These are phyloP conservation scores for Pelodiscus sinensis DNA, from an alignment of 2,113 vertebrate species.

Conservation along the genomic window DNA sequence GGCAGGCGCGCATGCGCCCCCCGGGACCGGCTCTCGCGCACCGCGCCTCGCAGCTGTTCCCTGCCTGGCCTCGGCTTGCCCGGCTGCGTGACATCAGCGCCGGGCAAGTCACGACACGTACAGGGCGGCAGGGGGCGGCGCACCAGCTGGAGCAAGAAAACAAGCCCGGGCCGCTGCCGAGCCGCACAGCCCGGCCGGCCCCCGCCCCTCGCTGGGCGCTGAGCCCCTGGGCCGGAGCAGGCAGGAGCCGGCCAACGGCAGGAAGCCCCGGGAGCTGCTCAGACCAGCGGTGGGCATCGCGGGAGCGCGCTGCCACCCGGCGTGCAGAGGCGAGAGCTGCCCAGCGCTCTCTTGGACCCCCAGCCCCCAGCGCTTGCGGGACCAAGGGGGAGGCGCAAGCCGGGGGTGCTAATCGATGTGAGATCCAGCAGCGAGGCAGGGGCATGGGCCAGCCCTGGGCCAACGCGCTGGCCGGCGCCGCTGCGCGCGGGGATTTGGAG, in stretches of 20 bases:
- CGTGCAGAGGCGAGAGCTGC: neutral
- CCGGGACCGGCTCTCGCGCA: neutral
- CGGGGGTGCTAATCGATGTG: too few species aligned
- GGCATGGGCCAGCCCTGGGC: slow-evolving; percentile 6
- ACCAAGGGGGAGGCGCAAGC: neutral
- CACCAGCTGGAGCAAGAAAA: neutral
- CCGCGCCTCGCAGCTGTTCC: neutral
- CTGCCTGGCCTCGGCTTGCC: neutral
- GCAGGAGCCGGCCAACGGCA: too few species aligned
- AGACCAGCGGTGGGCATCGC: neutral
- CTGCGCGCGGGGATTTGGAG: slow-evolving; percentile 79
- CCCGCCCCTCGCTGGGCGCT: too few species aligned
- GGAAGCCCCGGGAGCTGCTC: neutral
- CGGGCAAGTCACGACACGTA: neutral
- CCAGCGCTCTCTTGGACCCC: neutral
- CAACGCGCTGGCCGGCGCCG: slow-evolving; percentile 78
- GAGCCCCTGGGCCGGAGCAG: too few species aligned
- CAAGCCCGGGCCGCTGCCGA: rapidly evolving
- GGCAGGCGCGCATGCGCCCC: slow-evolving; percentile 15
- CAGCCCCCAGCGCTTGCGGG: neutral
- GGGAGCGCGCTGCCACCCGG: neutral
- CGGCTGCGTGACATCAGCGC: neutral
- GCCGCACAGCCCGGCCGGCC: too few species aligned
- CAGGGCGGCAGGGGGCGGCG: neutral
- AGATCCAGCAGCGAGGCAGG: neutral